A percentile compares a stretch with the other conserved stretches of the same genome.
These are phyloP conservation scores for Camponotus floridanus DNA, from an alignment of 1,140 invertebrate species.

Conservation along the genomic window DNA sequence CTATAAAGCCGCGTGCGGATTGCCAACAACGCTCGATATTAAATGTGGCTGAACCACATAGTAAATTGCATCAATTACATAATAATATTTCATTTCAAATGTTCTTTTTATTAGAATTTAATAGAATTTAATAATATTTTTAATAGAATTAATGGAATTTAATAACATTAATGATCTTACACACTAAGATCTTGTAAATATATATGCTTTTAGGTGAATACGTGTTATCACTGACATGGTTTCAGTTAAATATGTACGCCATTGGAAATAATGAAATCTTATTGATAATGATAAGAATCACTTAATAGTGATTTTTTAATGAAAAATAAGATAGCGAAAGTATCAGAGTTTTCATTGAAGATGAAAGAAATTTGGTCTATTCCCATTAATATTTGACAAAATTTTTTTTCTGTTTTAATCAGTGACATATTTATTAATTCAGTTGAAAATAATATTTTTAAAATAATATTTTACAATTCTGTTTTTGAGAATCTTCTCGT, in stretches of 20 bases:
- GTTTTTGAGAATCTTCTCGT: no score
- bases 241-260: no score
- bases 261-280: no score
- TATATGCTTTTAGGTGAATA: background rate
- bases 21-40: slow-evolving; percentile 41
- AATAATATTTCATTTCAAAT: slow-evolving; percentile 27
- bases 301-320: no score
- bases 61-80: slow-evolving; percentile 42
- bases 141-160: background rate
- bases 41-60: slow-evolving; percentile 21
- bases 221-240: no score
- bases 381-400: no score
- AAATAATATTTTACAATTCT: background rate
- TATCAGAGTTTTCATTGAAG: no score
- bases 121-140: background rate
- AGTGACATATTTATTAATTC: no score
- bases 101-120: background rate
- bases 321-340: no score
- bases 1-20: slow-evolving; percentile 24
- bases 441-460: background rate
- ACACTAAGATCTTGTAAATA: background rate
- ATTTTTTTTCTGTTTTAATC: background rate
- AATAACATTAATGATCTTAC: background rate
- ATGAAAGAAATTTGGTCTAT: no score
- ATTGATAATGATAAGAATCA: no score